Evolutionary conservation across 1,140 invertebrate genomes (phyloP).

Genomic region (Tetraneura akinire): DNA sequence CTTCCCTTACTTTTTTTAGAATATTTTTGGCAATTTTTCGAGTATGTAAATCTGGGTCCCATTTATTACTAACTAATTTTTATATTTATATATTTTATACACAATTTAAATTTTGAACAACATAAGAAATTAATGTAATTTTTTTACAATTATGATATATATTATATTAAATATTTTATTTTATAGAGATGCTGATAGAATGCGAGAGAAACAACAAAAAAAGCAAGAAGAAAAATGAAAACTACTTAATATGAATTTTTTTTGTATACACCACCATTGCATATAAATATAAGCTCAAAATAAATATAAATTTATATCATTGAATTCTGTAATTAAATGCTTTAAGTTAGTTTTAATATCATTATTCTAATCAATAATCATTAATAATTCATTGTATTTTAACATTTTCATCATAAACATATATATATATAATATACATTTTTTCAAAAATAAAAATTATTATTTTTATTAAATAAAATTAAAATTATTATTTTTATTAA

Average conservation of each 20-base stretch:
- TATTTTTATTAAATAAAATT: too few relatives aligned
- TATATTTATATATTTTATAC: not conserved
- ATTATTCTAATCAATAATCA: not conserved
- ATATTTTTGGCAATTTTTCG: too few relatives aligned
- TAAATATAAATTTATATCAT: slow-evolving; percentile 17
- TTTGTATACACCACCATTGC: not conserved
- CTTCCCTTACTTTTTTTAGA: too few relatives aligned
- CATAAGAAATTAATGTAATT: too few relatives aligned
- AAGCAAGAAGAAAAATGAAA: slow-evolving; percentile 48
- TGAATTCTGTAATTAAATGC: not conserved
- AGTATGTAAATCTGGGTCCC: too few relatives aligned
- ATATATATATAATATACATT: too few relatives aligned
- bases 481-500: too few relatives aligned
- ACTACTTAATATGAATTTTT: slow-evolving; percentile 4
- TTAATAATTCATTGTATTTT: not conserved
- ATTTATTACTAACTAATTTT: not conserved
- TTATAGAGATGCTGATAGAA: slow-evolving; percentile 77
- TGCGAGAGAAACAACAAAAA: slow-evolving; percentile 74
- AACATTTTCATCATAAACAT: too few relatives aligned
- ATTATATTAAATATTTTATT: slow-evolving; percentile 51
- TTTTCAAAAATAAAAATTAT: too few relatives aligned
- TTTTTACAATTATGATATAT: not conserved
- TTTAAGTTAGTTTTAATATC: slow-evolving; percentile 1
- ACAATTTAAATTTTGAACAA: not conserved
- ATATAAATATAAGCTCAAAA: slow-evolving; percentile 8